Evolutionary conservation across 2,113 vertebrate species (phyloP), one percentile per base, ranked within the genome.

Genomic region (Eolophus roseicapilla): DNA sequence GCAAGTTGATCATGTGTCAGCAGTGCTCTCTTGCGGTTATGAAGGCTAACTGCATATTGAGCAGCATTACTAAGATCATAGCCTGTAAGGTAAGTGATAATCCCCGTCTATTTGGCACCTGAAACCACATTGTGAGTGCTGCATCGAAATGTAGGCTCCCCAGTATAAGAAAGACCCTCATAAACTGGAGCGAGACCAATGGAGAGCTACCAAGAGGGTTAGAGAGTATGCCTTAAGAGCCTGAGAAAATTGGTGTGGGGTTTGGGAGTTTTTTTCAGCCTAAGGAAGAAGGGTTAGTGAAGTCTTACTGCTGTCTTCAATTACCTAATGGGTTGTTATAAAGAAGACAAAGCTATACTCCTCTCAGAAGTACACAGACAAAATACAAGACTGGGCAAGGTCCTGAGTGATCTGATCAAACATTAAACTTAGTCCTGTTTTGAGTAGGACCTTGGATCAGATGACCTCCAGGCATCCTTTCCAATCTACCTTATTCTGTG

Each of bases 11-110:
- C 23, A 47, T 65, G 49, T 86, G 28, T 84, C 49, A 89, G 77
- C 60, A 89, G 84, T 37, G 73, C n/a, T 0, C 55, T 55, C 73
- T 89, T 15, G 2, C 1, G 10, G 87, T 68, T 63, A 2, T 12
- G n/a, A 50, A 2, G 12, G 27, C 17, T 50, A 87, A 69, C 29
- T 85, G 35, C 31, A 35, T 44, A 31, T 35, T 47, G 17, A 55
- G 25, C 6, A 13, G 7, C 11, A 8, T 21, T 17, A 9, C 16
- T 6, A 59, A 37, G 20, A 64, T 10, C 0, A 1, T 13, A 25
- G 17, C 4, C 43, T 25, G 9, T 13, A 39, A 49, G 14, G 21
- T 21, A 63, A 71, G 4, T 21, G 10, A 17, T 49, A 29, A 46
- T 18, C 20, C 13, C 7, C 11, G 13, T 28, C 12, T 53, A 2